Evolutionary conservation across 2,797 vertebrate species (phyloP).

Genomic region (Rhabdomys pumilio): DNA sequence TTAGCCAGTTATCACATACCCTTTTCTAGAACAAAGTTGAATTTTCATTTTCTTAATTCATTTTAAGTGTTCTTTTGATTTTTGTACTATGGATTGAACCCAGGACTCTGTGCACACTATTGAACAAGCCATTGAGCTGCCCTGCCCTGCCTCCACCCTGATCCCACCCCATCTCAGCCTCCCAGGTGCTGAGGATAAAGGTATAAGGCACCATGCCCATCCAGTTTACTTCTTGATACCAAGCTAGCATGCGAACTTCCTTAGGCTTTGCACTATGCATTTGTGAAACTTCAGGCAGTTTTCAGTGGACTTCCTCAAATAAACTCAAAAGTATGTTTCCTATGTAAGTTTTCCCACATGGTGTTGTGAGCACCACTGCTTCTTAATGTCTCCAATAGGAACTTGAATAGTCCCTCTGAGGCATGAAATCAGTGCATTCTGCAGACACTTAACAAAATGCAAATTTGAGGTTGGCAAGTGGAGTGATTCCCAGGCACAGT

Average conservation of each 20-base stretch:
- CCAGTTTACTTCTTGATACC: conserved; percentile 41
- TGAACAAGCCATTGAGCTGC: neutral
- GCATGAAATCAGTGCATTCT: conserved; percentile 47
- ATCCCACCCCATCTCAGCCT: neutral
- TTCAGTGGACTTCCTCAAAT: neutral
- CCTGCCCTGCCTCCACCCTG: rapidly evolving
- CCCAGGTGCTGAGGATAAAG: neutral
- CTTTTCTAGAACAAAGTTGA: neutral
- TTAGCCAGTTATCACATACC: neutral
- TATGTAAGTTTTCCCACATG: conserved; percentile 14
- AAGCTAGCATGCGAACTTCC: neutral
- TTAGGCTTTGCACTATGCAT: neutral
- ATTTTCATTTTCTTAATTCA: neutral
- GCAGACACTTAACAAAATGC: conserved; percentile 49
- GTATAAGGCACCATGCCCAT: neutral
- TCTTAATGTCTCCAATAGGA: conserved; percentile 2
- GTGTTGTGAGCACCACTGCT: neutral
- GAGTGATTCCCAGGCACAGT: conserved; percentile 30
- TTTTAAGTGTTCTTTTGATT: neutral
- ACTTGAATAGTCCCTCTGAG: conserved; percentile 17
- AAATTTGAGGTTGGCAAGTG: conserved; percentile 22
- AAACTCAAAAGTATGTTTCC: conserved; percentile 39
- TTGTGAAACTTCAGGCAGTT: conserved; percentile 31
- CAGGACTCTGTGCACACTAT: neutral
- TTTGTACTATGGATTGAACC: neutral